These are phyloP conservation scores for Montifringilla adamsi DNA, from an alignment of 2,113 vertebrate species.

Conservation along the genomic window DNA sequence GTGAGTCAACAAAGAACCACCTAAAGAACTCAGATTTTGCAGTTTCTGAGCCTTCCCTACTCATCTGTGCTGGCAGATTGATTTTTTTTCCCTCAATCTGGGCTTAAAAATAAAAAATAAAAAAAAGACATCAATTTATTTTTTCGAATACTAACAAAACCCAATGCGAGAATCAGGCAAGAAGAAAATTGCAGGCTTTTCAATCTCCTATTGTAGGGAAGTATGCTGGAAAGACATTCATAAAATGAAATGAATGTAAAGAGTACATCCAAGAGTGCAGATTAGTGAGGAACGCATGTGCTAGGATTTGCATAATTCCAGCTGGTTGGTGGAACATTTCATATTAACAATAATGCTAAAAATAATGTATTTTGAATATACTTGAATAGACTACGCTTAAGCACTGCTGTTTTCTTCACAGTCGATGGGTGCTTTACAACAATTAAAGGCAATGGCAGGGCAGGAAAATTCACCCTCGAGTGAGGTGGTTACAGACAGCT, in stretches of 20 bases:
- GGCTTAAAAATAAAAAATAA: neutral
- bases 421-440: neutral
- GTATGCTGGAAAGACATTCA: constrained; percentile 61
- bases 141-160: constrained; percentile 33
- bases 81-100: constrained; percentile 17
- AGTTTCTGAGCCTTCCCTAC: neutral
- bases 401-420: constrained; percentile 19
- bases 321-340: constrained; percentile 54
- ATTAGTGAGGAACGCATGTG: constrained; percentile 45
- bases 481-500: constrained; percentile 3
- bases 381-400: constrained; percentile 53
- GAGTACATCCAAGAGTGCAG: constrained; percentile 56
- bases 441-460: constrained; percentile 41
- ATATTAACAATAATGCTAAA: constrained; percentile 66
- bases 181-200: constrained; percentile 65
- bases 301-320: constrained; percentile 64
- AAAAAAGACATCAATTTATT: constrained; percentile 14
- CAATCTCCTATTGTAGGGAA: constrained; percentile 53
- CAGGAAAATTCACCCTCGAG: constrained; percentile 27
- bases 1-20: neutral
- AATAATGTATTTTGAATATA: constrained; percentile 63
- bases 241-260: constrained; percentile 63
- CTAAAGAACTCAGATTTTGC: neutral
- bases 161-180: constrained; percentile 50
- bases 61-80: constrained; percentile 14